These are phyloP conservation scores for Arizona elegans DNA, from an alignment of 2,113 vertebrate species.

Conservation along the genomic window DNA sequence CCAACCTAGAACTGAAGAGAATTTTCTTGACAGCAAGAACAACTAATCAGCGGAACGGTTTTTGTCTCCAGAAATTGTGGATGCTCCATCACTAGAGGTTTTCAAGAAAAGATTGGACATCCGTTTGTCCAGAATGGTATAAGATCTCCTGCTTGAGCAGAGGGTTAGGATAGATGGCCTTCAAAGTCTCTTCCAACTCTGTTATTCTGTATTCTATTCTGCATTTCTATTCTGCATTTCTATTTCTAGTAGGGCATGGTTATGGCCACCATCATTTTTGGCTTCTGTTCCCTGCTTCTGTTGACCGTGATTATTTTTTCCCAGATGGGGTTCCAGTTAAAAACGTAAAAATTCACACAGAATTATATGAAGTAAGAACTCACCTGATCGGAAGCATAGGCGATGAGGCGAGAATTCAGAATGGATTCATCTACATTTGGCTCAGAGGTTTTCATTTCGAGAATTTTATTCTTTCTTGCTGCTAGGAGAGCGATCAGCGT, in stretches of 20 bases:
- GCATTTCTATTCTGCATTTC: no score
- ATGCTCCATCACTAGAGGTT: neutral
- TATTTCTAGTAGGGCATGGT: neutral
- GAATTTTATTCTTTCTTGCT: constrained; percentile 87
- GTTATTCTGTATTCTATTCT: neutral
- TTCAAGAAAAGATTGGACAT: neutral
- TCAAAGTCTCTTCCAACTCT: neutral
- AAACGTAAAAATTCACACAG: neutral
- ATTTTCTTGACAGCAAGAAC: neutral
- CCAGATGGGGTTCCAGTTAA: neutral
- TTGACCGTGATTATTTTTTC: neutral
- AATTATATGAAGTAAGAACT: constrained; percentile 9
- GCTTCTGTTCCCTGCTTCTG: neutral
- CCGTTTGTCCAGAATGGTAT: no score
- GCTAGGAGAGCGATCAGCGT: constrained; percentile 88
- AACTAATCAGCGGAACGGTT: neutral
- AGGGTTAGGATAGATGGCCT: neutral
- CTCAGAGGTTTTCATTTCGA: constrained; percentile 76
- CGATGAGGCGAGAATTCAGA: constrained; percentile 85
- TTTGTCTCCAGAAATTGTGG: neutral
- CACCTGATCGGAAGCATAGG: constrained; percentile 92
- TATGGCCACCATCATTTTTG: neutral
- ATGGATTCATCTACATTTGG: constrained; percentile 78
- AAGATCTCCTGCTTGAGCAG: no score
- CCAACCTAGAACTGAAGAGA: neutral